phyloP scores from a whole-genome alignment of 2,113 vertebrate species.

The Neolamprologus variostigma region DNA sequence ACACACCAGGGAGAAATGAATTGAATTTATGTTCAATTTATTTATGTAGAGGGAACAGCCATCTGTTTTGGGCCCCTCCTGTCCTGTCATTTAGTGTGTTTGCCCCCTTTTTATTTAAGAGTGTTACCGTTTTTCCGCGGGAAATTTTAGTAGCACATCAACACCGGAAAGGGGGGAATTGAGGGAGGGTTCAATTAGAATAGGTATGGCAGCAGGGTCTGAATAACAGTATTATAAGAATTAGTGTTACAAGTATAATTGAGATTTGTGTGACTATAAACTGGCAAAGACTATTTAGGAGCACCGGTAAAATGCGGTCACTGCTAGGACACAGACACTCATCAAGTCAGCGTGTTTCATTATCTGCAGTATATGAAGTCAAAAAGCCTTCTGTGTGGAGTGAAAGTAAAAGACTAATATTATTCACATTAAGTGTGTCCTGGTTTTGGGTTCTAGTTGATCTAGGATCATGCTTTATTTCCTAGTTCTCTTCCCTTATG shows the following conservation, averaged over 20 bases:
- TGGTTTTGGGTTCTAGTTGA: not conserved
- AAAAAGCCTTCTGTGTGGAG: not conserved
- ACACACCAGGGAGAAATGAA: slow-evolving; percentile 5
- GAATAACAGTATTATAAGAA: not conserved
- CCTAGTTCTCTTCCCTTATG: not conserved
- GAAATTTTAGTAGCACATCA: not conserved
- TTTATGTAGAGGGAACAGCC: slow-evolving; percentile 34
- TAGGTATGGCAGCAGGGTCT: not conserved
- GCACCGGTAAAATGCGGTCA: not conserved
- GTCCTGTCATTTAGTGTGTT: not conserved
- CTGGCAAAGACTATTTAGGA: not conserved
- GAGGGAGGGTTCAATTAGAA: not conserved
- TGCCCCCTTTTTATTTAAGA: not conserved
- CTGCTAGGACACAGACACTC: not conserved
- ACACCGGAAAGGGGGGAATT: not conserved
- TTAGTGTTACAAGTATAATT: not conserved
- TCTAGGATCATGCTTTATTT: not conserved
- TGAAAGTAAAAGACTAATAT: not conserved
- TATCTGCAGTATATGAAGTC: not conserved
- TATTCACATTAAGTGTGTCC: not conserved
- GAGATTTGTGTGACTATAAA: not conserved
- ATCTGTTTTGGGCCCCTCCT: slow-evolving; percentile 39
- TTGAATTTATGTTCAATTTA: slow-evolving; percentile 60
- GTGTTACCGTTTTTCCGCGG: slow-evolving; percentile 8
- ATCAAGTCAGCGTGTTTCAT: not conserved